Conservation (phyloP, 2,113 vertebrate species). For the Calidris pugnax region DNA sequence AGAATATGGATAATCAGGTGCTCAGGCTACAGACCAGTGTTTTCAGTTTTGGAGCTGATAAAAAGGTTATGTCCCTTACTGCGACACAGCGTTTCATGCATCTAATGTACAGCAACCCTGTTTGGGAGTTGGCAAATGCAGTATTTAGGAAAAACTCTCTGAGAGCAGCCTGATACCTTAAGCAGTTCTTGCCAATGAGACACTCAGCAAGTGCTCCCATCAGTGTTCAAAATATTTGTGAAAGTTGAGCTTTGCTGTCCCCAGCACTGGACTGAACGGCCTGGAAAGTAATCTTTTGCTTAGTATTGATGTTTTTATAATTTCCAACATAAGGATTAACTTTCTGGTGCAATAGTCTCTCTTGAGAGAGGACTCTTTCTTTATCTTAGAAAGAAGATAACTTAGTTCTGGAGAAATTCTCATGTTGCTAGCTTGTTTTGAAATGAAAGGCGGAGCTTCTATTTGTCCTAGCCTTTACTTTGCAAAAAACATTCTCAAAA, state of each 20-base stretch:
- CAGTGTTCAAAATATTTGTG: background rate
- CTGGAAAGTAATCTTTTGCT: background rate
- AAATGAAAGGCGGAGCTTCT: background rate
- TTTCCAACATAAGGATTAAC: background rate
- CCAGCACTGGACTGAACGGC: background rate
- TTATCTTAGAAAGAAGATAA: background rate
- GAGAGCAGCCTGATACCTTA: background rate
- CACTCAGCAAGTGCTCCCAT: background rate
- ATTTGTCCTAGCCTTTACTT: background rate
- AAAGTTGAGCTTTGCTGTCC: background rate
- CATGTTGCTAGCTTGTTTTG: background rate
- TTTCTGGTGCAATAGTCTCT: background rate
- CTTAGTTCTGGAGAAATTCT: background rate
- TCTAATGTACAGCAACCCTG: background rate
- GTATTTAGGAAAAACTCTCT: background rate
- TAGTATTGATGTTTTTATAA: background rate
- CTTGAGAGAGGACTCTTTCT: background rate
- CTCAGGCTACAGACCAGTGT: background rate
- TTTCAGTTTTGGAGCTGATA: background rate
- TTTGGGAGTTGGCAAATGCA: background rate
- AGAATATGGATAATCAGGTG: background rate
- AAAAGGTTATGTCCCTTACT: background rate
- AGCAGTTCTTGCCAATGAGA: background rate
- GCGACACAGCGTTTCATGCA: rapidly evolving
- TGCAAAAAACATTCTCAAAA: background rate